These are phyloP conservation scores for Caerostris extrusa DNA, from an alignment of 1,140 invertebrate species.

Conservation along the genomic window DNA sequence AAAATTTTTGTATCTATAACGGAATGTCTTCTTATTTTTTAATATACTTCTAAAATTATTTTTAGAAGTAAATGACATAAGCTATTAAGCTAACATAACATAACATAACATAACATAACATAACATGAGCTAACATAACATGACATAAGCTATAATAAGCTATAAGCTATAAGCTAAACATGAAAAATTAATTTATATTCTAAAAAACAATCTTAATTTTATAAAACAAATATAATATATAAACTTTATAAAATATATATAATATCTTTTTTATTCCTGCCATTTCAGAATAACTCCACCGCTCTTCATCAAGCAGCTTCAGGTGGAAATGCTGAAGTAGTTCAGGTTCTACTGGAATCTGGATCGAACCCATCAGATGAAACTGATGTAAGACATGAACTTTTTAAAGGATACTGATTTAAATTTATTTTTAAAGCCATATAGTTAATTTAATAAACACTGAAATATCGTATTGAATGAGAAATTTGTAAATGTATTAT, in stretches of 20 bases:
- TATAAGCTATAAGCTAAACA: no score
- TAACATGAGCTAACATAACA: no score
- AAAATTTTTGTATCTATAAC: no score
- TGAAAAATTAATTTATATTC: background rate
- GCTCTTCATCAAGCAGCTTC: constrained; percentile 96
- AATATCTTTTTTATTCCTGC: no score
- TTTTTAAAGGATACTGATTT: background rate
- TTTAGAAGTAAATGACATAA: no score
- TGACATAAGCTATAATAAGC: no score
- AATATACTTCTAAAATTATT: no score
- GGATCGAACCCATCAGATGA: constrained; percentile 98
- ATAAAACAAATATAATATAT: background rate
- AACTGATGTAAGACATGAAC: constrained; percentile 87
- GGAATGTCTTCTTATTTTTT: no score
- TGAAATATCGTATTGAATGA: background rate
- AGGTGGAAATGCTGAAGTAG: constrained; percentile 96
- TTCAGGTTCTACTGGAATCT: constrained; percentile 94
- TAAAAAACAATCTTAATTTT: background rate
- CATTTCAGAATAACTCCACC: constrained; percentile 94
- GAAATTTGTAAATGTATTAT: background rate
- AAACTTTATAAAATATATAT: background rate
- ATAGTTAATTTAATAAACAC: background rate
- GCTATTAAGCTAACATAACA: no score
- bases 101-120: no score
- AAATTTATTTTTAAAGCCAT: no score